These are phyloP conservation scores for Harlomillsia oculata DNA, from an alignment of 1,140 invertebrate genomes.

Conservation along the genomic window DNA sequence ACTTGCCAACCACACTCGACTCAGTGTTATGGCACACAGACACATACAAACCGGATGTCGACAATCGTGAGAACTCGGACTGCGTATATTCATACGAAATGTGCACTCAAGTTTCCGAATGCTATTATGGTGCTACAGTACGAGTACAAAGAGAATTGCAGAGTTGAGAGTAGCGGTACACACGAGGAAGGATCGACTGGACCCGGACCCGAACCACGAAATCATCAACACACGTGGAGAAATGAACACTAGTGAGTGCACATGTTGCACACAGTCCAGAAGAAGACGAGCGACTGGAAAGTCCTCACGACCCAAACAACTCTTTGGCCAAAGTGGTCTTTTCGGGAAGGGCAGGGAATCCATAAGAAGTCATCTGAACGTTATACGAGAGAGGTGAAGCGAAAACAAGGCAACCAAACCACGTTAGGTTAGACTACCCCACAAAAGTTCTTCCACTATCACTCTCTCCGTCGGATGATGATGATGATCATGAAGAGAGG, in stretches of 20 bases:
- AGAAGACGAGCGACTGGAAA: slow-evolving; percentile 7
- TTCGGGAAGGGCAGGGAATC: background rate
- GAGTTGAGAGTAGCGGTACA: no score
- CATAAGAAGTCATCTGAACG: no score
- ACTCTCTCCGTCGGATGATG: background rate
- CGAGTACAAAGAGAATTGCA: no score
- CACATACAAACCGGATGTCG: background rate
- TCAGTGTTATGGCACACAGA: no score
- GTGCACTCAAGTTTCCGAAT: background rate
- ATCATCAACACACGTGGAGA: slow-evolving; percentile 23
- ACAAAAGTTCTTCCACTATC: background rate
- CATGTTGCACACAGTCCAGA: slow-evolving; percentile 33
- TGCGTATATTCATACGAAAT: background rate
- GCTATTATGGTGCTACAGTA: background rate
- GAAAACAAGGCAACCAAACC: slow-evolving; percentile 7
- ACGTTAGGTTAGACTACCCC: slow-evolving; percentile 12
- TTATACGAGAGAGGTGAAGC: no score
- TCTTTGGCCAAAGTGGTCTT: background rate
- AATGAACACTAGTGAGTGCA: slow-evolving; percentile 20
- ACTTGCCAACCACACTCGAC: no score
- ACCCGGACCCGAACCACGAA: background rate
- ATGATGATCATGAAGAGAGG: no score
- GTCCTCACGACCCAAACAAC: background rate
- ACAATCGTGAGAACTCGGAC: background rate
- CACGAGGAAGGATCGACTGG: no score